phyloP scores from a whole-genome alignment of 1,140 invertebrate genomes.

The Radopholus similis region DNA sequence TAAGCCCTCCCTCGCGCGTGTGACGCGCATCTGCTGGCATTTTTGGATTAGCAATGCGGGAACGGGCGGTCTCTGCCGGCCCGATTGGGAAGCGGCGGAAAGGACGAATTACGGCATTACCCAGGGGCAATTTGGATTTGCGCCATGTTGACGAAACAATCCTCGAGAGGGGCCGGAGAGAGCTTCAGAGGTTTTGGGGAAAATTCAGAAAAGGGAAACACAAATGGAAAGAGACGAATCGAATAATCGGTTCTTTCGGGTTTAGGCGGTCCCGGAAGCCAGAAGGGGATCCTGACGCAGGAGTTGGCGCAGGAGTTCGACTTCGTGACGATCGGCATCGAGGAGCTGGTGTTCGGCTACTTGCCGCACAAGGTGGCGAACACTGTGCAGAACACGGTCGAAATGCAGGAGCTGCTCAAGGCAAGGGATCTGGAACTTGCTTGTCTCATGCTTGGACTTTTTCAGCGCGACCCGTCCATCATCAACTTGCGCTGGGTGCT shows the following conservation, averaged over 20 bases:
- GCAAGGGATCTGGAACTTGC: slow-evolving; percentile 25
- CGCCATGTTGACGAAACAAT: neutral
- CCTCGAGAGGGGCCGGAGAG: too few relatives aligned
- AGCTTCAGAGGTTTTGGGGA: neutral
- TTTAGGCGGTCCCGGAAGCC: slow-evolving; percentile 51
- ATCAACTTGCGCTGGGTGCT: slow-evolving; percentile 49
- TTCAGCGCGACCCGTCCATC: slow-evolving; percentile 46
- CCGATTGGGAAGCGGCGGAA: neutral
- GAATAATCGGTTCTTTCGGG: too few relatives aligned
- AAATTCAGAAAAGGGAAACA: neutral
- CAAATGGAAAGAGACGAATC: too few relatives aligned
- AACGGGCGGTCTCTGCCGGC: too few relatives aligned
- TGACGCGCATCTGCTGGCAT: too few relatives aligned
- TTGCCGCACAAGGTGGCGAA: slow-evolving; percentile 55
- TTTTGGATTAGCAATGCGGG: too few relatives aligned
- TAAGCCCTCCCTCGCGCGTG: too few relatives aligned
- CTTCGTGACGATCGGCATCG: slow-evolving; percentile 46
- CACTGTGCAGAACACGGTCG: slow-evolving; percentile 44
- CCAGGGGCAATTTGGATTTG: neutral
- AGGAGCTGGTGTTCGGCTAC: slow-evolving; percentile 50
- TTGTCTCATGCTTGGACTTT: slow-evolving; percentile 10
- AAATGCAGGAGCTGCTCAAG: slow-evolving; percentile 48
- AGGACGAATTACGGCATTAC: neutral
- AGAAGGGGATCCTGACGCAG: slow-evolving; percentile 52
- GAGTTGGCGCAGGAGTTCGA: slow-evolving; percentile 54